Evolutionary conservation across 2,888 invertebrate species (phyloP).

Genomic region (Tiliacea citrago): DNA sequence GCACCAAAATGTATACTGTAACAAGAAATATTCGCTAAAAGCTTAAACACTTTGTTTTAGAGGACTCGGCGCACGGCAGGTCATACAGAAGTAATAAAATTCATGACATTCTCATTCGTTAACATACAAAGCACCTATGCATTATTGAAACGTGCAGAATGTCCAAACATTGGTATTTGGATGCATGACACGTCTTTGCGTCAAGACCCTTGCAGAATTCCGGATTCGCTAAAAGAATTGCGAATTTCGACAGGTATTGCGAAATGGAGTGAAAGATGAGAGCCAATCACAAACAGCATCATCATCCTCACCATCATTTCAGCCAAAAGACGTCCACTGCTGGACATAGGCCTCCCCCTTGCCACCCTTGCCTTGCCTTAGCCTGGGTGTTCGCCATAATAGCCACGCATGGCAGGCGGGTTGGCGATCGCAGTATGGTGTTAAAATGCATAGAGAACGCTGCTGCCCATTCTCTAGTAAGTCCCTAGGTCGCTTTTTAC

Average conservation of each 20-base stretch:
- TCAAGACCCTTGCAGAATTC: constrained; percentile 24
- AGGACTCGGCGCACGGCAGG: constrained; percentile 1
- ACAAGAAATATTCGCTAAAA: constrained; percentile 41
- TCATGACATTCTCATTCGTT: constrained; percentile 33
- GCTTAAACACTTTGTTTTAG: constrained; percentile 9
- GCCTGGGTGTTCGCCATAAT: no score
- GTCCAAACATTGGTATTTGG: constrained; percentile 22
- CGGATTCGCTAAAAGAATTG: constrained; percentile 11
- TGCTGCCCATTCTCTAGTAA: no score
- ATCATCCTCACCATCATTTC: no score
- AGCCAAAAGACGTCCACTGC: no score
- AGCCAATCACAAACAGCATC: no score
- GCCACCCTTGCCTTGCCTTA: no score
- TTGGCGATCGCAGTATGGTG: no score
- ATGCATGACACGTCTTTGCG: constrained; percentile 26
- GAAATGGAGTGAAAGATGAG: background rate
- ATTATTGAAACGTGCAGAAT: constrained; percentile 48
- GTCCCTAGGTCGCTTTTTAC: no score
- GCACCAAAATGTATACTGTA: constrained; percentile 17
- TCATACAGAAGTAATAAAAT: constrained; percentile 27
- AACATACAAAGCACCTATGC: constrained; percentile 35
- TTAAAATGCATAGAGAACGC: no score
- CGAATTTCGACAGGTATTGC: constrained; percentile 11
- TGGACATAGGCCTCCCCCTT: no score
- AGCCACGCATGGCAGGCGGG: no score